These are phyloP conservation scores for Galerucella nymphaeae DNA, from an alignment of 2,888 invertebrate species.

Conservation along the genomic window DNA sequence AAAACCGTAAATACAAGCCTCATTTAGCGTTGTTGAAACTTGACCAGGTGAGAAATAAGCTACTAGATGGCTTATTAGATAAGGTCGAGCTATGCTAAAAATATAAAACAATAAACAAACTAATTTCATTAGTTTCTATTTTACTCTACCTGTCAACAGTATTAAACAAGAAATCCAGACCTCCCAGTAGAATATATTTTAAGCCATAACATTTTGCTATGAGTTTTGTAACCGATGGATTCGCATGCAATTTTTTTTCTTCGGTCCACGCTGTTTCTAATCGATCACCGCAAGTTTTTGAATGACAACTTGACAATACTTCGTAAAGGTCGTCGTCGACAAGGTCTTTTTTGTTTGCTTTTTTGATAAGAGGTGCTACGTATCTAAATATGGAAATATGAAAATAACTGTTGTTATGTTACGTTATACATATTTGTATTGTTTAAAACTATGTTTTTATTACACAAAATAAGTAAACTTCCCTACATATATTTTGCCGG, in stretches of 20 bases:
- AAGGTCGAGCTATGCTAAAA: conserved; percentile 2
- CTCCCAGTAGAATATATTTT: conserved; percentile 43
- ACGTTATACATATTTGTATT: no score
- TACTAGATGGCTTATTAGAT: conserved; percentile 67
- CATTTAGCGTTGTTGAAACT: conserved; percentile 64
- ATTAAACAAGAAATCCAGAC: conserved; percentile 36
- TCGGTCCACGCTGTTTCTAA: conserved; percentile 51
- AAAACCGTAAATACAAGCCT: conserved; percentile 80
- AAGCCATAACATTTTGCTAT: conserved; percentile 43
- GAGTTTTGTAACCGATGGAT: conserved; percentile 38
- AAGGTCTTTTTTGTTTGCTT: conserved; percentile 73
- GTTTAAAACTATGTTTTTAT: no score
- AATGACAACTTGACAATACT: conserved; percentile 63
- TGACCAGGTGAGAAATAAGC: conserved; percentile 71
- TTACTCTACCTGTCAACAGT: conserved; percentile 41
- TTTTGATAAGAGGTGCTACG: conserved; percentile 73
- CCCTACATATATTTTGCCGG: no score
- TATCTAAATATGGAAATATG: conserved; percentile 66
- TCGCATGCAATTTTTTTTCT: conserved; percentile 27
- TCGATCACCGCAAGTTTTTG: conserved; percentile 46
- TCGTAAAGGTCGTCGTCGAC: conserved; percentile 71
- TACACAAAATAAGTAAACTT: no score
- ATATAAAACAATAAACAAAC: not conserved
- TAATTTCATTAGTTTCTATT: conserved; percentile 16
- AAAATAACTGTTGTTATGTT: no score